Evolutionary conservation across 2,797 vertebrate species (phyloP), one percentile per base, ranked within the genome.

Genomic region (Orientallactaga sibirica): DNA sequence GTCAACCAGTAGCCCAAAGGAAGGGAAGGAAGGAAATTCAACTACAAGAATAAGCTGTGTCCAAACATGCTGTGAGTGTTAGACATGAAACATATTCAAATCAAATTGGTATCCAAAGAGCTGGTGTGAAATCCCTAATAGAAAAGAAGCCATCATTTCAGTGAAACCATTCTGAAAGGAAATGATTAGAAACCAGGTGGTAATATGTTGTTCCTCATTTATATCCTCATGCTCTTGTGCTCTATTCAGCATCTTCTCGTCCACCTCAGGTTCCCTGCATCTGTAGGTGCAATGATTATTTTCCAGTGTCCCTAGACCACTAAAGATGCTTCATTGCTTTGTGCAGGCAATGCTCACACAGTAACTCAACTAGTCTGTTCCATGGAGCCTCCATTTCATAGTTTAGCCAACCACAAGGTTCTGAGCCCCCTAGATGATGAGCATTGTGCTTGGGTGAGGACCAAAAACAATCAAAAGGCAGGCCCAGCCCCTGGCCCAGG

Each of bases 21-120:
- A 68, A 86, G 33, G 20, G 1, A 37, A 61, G 73, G 29, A 86
- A 96, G 64, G 27, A 87, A 96, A 80, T 93, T 73, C 68, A 75
- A 52, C 11, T 37, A 10, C 0, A 79, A 93, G 67, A 81, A 83
- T 55, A 61, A 68, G 48, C 24, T 64, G 67, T 7, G 7, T 14
- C 20, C 58, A 73, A 66, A 95, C 61, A 94, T 0, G 1, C 15
- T 80, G 52, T 71, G 12, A 82, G 55, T 43, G 55, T 55, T 55
- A 77, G n/a, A 48, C 48, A 80, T 43, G 62, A 87, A 80, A 67
- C 88, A 27, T 11, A 41, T 74, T 25, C 62, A 90, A 81, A 67
- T 88, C 61, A 68, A 82, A 43, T 87, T 71, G 19, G 66, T 88
- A 37, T 80, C 41, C 66, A 87, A 83, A 78, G 64, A 80, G 29